phyloP scores from a whole-genome alignment of 2,888 invertebrate species.

The Adela reaumurella region DNA sequence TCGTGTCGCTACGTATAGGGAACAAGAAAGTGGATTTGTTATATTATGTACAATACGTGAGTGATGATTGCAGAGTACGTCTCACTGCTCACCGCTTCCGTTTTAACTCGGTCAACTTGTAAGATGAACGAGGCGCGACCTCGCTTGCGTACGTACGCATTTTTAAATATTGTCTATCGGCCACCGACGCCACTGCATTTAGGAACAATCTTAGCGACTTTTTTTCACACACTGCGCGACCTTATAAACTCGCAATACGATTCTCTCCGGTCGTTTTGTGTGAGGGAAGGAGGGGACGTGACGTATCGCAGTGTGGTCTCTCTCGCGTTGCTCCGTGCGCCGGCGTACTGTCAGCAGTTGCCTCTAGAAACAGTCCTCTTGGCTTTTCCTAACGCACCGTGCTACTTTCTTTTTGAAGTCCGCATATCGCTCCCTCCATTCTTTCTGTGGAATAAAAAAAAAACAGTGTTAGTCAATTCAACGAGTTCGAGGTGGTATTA shows the following conservation, averaged over 20 bases:
- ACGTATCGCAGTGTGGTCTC: background rate
- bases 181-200: slow-evolving; percentile 41
- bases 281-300: slow-evolving; percentile 48
- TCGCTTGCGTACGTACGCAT: slow-evolving; percentile 18
- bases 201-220: slow-evolving; percentile 97
- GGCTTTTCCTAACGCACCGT: slow-evolving; percentile 96
- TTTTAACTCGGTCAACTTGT: too few relatives aligned
- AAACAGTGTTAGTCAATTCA: slow-evolving; percentile 4
- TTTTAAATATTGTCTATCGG: slow-evolving; percentile 54
- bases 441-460: slow-evolving; percentile 74
- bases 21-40: too few relatives aligned
- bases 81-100: too few relatives aligned
- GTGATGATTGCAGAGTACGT: too few relatives aligned
- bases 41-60: too few relatives aligned
- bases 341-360: slow-evolving; percentile 26
- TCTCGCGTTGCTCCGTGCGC: background rate
- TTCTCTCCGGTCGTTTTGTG: slow-evolving; percentile 98
- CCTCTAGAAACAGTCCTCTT: slow-evolving; percentile 92
- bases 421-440: slow-evolving; percentile 95
- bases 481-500: too few relatives aligned
- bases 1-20: too few relatives aligned
- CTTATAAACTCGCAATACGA: slow-evolving; percentile 95
- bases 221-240: slow-evolving; percentile 97
- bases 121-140: too few relatives aligned
- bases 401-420: slow-evolving; percentile 98